A percentile compares a stretch with the other conserved stretches of the same genome.
phyloP scores from a whole-genome alignment of 2,888 invertebrate species.

The Drosophila borborema region DNA sequence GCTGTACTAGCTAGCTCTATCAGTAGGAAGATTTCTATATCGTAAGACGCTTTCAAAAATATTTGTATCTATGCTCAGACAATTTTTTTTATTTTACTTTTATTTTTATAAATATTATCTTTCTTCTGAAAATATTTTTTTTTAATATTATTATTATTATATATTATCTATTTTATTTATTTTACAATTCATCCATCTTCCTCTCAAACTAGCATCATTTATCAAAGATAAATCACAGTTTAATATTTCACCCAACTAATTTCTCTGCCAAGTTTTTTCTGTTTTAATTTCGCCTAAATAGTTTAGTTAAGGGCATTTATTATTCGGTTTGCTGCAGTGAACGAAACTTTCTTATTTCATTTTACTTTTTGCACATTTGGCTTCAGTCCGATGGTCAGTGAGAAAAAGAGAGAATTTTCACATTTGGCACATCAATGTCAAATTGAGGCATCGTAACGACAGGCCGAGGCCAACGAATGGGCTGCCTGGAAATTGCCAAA shows the following conservation, averaged over 20 bases:
- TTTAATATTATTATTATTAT: too few species aligned
- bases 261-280: background rate
- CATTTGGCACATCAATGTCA: constrained; percentile 82
- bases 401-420: constrained; percentile 71
- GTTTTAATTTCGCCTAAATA: background rate
- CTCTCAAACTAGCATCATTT: background rate
- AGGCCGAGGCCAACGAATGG: constrained; percentile 41
- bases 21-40: too few species aligned
- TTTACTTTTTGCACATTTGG: constrained; percentile 39
- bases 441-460: constrained; percentile 76
- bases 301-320: constrained; percentile 15
- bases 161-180: too few species aligned
- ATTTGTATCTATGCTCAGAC: too few species aligned
- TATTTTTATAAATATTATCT: too few species aligned
- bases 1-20: too few species aligned
- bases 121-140: too few species aligned
- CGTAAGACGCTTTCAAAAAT: too few species aligned
- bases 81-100: too few species aligned
- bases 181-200: too few species aligned
- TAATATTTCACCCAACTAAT: background rate
- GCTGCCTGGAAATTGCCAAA: constrained; percentile 74
- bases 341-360: constrained; percentile 29
- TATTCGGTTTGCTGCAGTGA: background rate
- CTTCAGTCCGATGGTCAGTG: constrained; percentile 38
- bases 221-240: background rate